Base-by-base conservation (phyloP, 2,113 vertebrate species). In the Urocolius indicus region DNA sequence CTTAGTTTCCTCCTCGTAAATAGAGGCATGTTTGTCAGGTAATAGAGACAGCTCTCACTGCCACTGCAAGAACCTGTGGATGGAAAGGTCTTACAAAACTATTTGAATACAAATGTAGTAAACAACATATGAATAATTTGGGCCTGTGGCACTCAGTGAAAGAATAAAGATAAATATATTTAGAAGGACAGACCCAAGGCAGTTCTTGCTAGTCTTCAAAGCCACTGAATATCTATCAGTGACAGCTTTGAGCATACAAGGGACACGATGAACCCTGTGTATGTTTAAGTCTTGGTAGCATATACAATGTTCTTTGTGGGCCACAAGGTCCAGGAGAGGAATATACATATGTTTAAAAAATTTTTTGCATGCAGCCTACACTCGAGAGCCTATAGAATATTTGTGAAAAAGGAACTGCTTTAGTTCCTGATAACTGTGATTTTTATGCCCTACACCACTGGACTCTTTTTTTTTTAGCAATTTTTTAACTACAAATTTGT, bases 61-160 rank as follows among this genome's bases (percentile, higher is more conserved):
- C 62, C 76, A 11, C 59, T 0, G 0, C 43, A 43, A 67, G 27
- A 9, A 1, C 4, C 51, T 71, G 30, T 36, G 83, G 71, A 79
- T 49, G 21, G 41, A 90, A 80, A 90, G n/a, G 58, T 76, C 68
- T 75, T 41, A 15, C 36, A 58, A 32, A 87, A 46, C 19, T 72
- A 66, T 80, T 94, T 85, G 79, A 87, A 88, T 83, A 86, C 22
- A 67, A 92, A 66, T 73, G 51, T 30, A 80, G 54, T 49, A 93
- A 91, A 90, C 9, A 79, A 5, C 23, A 73, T 54, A 71, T 9
- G 43, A 80, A 86, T 90, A 88, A 86, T 76, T 86, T 58, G 71
- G 29, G 36, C 59, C 59, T 80, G 58, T 1, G 2, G 67, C 58
- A 85, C 7, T 8, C 23, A 76, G 24, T 49, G 52, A 26, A 91